These are phyloP conservation scores for Zaprionus davidi DNA, from an alignment of 1,140 invertebrate species.

Conservation along the genomic window DNA sequence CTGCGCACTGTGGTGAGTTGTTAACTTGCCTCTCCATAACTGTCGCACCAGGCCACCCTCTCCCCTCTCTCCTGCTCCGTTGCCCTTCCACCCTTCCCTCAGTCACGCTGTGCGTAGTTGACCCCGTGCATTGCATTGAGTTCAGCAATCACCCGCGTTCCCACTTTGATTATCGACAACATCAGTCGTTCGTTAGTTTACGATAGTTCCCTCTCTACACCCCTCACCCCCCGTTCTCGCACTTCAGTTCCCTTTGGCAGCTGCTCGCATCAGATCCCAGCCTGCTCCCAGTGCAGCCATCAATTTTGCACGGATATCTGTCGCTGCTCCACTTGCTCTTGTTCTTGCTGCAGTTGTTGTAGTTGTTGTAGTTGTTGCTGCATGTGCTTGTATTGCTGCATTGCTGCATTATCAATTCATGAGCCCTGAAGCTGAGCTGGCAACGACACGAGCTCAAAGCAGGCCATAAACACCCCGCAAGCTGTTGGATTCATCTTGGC, in stretches of 20 bases:
- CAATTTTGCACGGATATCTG: slow-evolving; percentile 68
- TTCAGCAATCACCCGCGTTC: slow-evolving; percentile 8
- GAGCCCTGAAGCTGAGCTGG: slow-evolving; percentile 50
- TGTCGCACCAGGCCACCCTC: no score
- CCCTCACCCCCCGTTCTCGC: neutral
- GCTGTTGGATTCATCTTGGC: slow-evolving; percentile 60
- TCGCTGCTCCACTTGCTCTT: slow-evolving; percentile 5
- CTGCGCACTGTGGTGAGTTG: slow-evolving; percentile 5
- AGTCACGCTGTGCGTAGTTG: slow-evolving; percentile 25
- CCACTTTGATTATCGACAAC: slow-evolving; percentile 10
- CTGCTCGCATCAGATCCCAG: neutral
- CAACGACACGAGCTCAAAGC: slow-evolving; percentile 43
- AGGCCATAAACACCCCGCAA: slow-evolving; percentile 65
- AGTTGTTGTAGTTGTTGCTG: slow-evolving; percentile 33
- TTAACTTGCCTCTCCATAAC: neutral
- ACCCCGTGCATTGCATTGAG: slow-evolving; percentile 17
- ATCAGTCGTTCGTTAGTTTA: neutral
- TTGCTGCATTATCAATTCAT: slow-evolving; percentile 78
- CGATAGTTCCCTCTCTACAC: neutral
- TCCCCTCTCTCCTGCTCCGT: neutral
- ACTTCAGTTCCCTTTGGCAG: neutral
- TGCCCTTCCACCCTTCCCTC: neutral
- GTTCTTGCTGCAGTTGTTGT: slow-evolving; percentile 18
- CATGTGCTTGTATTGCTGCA: slow-evolving; percentile 51
- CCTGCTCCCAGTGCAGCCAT: slow-evolving; percentile 49